phyloP scores from a whole-genome alignment of 2,888 invertebrate species.

The Hanleya hanleyi region DNA sequence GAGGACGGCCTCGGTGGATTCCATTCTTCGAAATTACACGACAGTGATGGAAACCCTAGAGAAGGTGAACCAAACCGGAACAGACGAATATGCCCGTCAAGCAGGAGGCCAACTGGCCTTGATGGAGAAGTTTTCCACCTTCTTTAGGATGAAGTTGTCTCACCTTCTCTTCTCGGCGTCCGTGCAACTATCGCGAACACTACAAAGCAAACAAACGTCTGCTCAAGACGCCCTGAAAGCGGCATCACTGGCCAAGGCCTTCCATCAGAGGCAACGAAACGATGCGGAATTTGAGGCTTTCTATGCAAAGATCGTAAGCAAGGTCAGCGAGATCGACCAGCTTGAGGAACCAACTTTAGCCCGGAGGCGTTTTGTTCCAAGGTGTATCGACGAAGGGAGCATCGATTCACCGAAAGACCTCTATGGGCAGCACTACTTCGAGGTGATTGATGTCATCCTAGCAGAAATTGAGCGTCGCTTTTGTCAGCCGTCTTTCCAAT shows the following conservation, averaged over 20 bases:
- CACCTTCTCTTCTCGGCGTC: slow-evolving; percentile 28
- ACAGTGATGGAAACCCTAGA: slow-evolving; percentile 25
- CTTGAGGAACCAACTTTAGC: slow-evolving; percentile 23
- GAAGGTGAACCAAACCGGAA: slow-evolving; percentile 15
- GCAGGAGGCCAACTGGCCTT: slow-evolving; percentile 25
- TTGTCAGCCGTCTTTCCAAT: not conserved
- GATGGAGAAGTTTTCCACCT: slow-evolving; percentile 33
- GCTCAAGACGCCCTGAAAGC: slow-evolving; percentile 18
- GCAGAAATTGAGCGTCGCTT: slow-evolving; percentile 15
- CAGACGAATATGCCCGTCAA: slow-evolving; percentile 24
- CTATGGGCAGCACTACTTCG: slow-evolving; percentile 20
- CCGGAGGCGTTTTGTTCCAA: slow-evolving; percentile 8
- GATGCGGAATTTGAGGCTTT: slow-evolving; percentile 20
- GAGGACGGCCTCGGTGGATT: slow-evolving; percentile 19
- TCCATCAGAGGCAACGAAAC: slow-evolving; percentile 18
- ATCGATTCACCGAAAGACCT: slow-evolving; percentile 14
- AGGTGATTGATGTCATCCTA: slow-evolving; percentile 19
- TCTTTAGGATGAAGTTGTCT: slow-evolving; percentile 26
- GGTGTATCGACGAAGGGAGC: slow-evolving; percentile 19
- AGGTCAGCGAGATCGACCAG: not conserved
- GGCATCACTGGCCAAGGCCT: not conserved
- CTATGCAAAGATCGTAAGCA: not conserved
- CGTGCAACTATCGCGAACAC: slow-evolving; percentile 28
- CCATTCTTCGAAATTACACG: slow-evolving; percentile 28
- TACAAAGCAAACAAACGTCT: slow-evolving; percentile 26